phyloP scores from a whole-genome alignment of 2,888 invertebrate species.

The Temnothorax unifasciatus region DNA sequence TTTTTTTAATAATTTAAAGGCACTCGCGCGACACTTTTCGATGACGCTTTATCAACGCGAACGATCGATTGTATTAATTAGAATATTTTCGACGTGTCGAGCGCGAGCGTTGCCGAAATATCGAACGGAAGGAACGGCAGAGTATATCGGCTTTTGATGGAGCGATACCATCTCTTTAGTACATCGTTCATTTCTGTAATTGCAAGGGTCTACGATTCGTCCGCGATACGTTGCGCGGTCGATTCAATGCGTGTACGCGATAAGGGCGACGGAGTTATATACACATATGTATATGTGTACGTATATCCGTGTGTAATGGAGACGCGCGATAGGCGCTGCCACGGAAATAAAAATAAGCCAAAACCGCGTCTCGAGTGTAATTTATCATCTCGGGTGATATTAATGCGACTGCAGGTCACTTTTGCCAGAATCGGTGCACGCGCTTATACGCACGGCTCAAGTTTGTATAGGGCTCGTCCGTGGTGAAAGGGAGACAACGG shows the following conservation, averaged over 20 bases:
- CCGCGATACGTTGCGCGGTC: conserved; percentile 13
- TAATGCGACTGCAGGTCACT: conserved; percentile 77
- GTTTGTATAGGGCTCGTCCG: conserved; percentile 53
- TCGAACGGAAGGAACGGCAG: neutral
- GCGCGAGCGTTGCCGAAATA: neutral
- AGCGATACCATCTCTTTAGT: conserved; percentile 33
- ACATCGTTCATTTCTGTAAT: conserved; percentile 46
- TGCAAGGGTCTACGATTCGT: conserved; percentile 22
- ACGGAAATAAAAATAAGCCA: conserved; percentile 73
- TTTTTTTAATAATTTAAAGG: conserved; percentile 15
- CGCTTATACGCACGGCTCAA: conserved; percentile 38
- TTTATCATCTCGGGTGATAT: conserved; percentile 81
- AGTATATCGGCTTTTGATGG: conserved; percentile 52
- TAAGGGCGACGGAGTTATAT: conserved; percentile 68
- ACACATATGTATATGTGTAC: conserved; percentile 44
- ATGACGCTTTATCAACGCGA: neutral
- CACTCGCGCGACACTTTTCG: neutral
- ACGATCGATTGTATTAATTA: conserved; percentile 12
- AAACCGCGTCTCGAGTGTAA: conserved; percentile 72
- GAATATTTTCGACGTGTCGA: neutral
- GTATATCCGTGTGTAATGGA: conserved; percentile 8
- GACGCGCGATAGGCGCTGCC: conserved; percentile 57
- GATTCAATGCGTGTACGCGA: conserved; percentile 65
- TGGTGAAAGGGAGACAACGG: conserved; percentile 32
- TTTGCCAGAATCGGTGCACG: conserved; percentile 56